Base-by-base conservation (phyloP, 2,888 invertebrate genomes). In the Sarcophaga variegata region DNA sequence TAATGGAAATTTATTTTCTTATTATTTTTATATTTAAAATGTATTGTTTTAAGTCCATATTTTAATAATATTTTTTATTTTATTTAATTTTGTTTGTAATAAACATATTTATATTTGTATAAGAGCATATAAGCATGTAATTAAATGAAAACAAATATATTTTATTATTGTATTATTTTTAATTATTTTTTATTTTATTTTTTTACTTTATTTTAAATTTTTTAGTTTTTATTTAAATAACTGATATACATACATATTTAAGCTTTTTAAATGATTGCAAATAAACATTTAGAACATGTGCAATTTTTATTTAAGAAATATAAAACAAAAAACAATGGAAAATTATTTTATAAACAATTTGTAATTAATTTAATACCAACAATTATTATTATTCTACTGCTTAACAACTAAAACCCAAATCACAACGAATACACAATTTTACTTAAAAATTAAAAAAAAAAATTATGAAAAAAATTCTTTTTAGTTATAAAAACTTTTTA, bases 241-340 rank as follows among this genome's bases (percentile, higher is more conserved):
- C 60, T 45, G 77, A 60, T 77, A 72, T 83, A 25, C 27, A 27
- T 27, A 27, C 37, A 62, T 49, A n/a, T 66, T 72, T 81, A 81
- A 78, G 79, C 59, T 82, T 84, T 75, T 71, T 63, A 86, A 72
- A 59, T 64, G 67, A 14, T 85, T 88, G 87, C 85, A 76, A 83
- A 79, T 54, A 81, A 64, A 83, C 69, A 67, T 70, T 67, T 3
- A 27, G 70, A 71, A 59, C 70, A 80, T 79, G 84, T 87, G 87
- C 87, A 87, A 87, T 87, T 84, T 79, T 76, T 82, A 69, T 77
- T 49, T 79, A 79, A 84, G 84, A 78, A 37, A 8, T 54, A 0
- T 0, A 17, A 78, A 78, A 66, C 11, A 60, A 14, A 62, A 54
- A 54, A 54, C 1, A 54, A 54, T 10, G 37, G 37, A 37, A 75